Percentiles rank a stretch among this genome's conserved stretches.
Evolutionary conservation across 1,140 invertebrate genomes (phyloP).

Genomic region (Papilio polytes): DNA sequence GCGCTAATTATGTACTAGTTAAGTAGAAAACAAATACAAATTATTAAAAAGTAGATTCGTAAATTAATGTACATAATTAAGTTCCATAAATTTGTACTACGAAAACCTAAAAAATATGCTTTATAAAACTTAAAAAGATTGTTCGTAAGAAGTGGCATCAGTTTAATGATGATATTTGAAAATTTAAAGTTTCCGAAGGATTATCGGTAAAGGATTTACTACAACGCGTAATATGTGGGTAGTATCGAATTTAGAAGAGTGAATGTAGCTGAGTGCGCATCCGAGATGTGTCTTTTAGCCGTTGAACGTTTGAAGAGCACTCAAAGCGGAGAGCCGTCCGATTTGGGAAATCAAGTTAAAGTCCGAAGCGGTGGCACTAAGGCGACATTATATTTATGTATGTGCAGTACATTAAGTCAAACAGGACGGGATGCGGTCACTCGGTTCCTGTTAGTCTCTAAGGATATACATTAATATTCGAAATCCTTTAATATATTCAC

Average conservation of each 20-base stretch:
- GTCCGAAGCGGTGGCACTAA: conserved; percentile 35
- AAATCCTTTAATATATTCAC: neutral
- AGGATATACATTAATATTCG: neutral
- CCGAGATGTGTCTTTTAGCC: conserved; percentile 66
- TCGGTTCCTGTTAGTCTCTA: neutral
- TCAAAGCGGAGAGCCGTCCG: conserved; percentile 66
- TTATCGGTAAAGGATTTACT: conserved; percentile 9
- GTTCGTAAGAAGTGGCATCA: too few relatives aligned
- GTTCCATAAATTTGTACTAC: too few relatives aligned
- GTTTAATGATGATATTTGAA: too few relatives aligned
- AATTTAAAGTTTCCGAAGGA: neutral
- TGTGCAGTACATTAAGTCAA: conserved; percentile 37
- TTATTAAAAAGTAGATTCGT: neutral
- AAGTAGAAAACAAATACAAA: neutral
- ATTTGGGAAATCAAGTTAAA: conserved; percentile 77
- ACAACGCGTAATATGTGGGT: conserved; percentile 43
- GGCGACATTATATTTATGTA: conserved; percentile 30
- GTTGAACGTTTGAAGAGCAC: conserved; percentile 68
- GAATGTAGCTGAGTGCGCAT: conserved; percentile 56
- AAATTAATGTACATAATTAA: neutral
- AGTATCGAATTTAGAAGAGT: conserved; percentile 58
- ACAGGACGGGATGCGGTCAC: conserved; percentile 8
- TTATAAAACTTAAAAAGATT: too few relatives aligned
- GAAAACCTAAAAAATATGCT: too few relatives aligned
- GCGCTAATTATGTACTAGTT: neutral